Conservation (phyloP, 1,140 invertebrate genomes). For the Panagrolaimus sp. region DNA sequence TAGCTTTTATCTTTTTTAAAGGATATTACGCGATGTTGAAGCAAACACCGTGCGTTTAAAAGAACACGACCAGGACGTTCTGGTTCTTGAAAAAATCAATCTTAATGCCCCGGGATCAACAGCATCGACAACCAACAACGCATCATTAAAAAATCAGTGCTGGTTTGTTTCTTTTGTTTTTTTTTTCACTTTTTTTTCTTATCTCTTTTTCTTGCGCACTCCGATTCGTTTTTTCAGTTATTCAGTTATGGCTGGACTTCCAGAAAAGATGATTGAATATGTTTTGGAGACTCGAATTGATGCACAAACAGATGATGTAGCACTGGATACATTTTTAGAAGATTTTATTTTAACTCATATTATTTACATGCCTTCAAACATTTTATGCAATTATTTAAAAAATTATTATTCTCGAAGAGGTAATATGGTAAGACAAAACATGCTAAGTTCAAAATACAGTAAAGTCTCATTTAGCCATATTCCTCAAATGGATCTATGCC, state of each 20-base stretch:
- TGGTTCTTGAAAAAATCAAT: constrained; percentile 71
- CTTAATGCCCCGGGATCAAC: constrained; percentile 46
- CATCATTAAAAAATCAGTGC: constrained; percentile 59
- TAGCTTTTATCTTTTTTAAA: constrained; percentile 26
- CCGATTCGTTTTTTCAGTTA: constrained; percentile 65
- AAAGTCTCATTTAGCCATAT: constrained; percentile 11
- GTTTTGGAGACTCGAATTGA: constrained; percentile 72
- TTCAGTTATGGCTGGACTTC: constrained; percentile 79
- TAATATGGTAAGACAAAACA: constrained; percentile 20
- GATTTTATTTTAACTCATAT: constrained; percentile 81
- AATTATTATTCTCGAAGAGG: constrained; percentile 61
- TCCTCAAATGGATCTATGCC: constrained; percentile 15
- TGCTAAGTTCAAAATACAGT: neutral
- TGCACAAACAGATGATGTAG: constrained; percentile 46
- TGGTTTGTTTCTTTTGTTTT: constrained; percentile 25
- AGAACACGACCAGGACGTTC: constrained; percentile 77
- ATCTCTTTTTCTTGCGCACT: constrained; percentile 2
- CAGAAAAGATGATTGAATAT: constrained; percentile 80
- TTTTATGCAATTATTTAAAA: constrained; percentile 71
- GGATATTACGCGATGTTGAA: constrained; percentile 70
- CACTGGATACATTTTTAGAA: constrained; percentile 70
- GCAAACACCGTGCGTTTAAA: constrained; percentile 79
- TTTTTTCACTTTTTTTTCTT: neutral
- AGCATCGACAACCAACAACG: constrained; percentile 42
- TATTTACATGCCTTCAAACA: constrained; percentile 74